Evolutionary conservation across 2,797 vertebrate species (phyloP).

Genomic region (Tenualosa thibaudeaui): DNA sequence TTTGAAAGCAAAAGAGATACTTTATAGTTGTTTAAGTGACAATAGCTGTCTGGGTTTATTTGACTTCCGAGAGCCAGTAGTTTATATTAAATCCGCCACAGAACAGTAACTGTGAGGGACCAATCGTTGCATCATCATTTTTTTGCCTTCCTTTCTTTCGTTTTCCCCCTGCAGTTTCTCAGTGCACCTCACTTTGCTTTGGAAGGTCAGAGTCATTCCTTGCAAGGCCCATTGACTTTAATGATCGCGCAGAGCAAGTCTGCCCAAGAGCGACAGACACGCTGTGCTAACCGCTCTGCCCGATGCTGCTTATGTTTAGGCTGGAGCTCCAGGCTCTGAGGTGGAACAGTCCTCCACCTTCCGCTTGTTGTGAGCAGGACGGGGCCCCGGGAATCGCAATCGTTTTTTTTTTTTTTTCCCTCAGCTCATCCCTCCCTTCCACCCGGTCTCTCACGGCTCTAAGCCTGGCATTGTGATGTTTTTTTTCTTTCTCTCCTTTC

Average conservation of each 20-base stretch:
- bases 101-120: background rate
- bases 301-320: slow-evolving; percentile 18
- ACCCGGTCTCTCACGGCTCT: background rate
- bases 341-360: background rate
- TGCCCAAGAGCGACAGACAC: background rate
- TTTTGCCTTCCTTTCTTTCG: background rate
- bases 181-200: background rate
- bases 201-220: slow-evolving; percentile 20
- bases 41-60: background rate
- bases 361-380: background rate
- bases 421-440: background rate
- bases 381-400: background rate
- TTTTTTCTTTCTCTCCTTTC: background rate
- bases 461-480: background rate
- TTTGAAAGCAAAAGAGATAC: background rate
- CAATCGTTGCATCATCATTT: background rate
- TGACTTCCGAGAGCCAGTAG: background rate
- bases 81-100: slow-evolving; percentile 4
- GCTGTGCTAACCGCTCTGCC: background rate
- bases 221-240: slow-evolving; percentile 20
- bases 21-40: background rate
- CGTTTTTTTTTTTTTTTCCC: no score
- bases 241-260: background rate
- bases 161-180: background rate
- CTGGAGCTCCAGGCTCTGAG: background rate